Percentiles rank a stretch among this genome's conserved stretches.
These are phyloP conservation scores for Schizopygopsis malacanthus DNA, from an alignment of 2,797 vertebrate genomes.

Conservation along the genomic window DNA sequence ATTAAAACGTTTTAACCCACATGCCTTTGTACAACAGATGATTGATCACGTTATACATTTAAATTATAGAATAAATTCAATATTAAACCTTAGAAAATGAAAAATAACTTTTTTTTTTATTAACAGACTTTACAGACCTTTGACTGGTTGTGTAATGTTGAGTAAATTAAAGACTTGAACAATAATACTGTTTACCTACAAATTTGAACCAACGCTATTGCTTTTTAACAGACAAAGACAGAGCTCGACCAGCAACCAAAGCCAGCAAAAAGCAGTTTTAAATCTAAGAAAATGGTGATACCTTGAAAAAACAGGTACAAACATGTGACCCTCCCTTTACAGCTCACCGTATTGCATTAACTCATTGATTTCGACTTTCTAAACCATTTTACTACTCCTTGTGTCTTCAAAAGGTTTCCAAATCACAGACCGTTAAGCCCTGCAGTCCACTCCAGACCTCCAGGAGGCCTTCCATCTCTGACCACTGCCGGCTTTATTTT, in stretches of 20 bases:
- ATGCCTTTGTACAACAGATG: no score
- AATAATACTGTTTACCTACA: no score
- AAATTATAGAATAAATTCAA: no score
- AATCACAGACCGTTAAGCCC: constrained; percentile 13
- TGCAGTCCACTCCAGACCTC: constrained; percentile 50
- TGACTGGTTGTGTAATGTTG: no score
- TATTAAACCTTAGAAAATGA: no score
- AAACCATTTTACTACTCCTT: neutral
- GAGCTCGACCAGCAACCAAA: constrained; percentile 73
- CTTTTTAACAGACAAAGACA: constrained; percentile 73
- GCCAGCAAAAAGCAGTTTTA: constrained; percentile 55
- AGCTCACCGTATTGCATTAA: neutral
- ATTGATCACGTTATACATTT: no score
- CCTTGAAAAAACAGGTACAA: constrained; percentile 66
- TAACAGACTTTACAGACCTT: no score
- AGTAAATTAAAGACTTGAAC: no score
- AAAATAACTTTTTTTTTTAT: neutral
- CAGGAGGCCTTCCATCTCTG: constrained; percentile 65
- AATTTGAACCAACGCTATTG: constrained; percentile 13
- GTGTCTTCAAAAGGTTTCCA: constrained; percentile 30
- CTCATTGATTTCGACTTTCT: neutral
- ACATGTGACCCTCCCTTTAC: neutral
- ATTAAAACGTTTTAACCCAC: no score
- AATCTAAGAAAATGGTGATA: constrained; percentile 53
- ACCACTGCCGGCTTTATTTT: constrained; percentile 90